phyloP scores from a whole-genome alignment of 1,140 invertebrate species.

The Temnothorax longispinosus region DNA sequence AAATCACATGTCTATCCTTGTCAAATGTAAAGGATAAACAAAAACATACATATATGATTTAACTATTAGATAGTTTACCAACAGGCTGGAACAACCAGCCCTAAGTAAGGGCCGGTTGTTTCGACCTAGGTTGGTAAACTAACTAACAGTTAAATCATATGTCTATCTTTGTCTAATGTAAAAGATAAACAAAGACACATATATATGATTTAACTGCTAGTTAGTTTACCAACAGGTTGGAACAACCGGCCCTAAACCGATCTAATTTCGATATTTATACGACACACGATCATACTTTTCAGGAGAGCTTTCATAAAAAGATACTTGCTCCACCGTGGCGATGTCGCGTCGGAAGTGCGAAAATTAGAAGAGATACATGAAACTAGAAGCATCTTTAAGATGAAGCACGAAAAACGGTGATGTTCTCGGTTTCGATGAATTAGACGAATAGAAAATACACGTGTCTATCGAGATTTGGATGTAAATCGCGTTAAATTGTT shows the following conservation, averaged over 20 bases:
- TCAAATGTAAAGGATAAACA: too few relatives aligned
- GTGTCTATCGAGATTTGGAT: neutral
- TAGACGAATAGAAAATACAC: neutral
- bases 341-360: constrained; percentile 14
- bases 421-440: neutral
- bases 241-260: neutral
- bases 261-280: neutral
- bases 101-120: too few relatives aligned
- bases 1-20: too few relatives aligned
- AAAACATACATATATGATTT: too few relatives aligned
- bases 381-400: neutral
- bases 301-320: constrained; percentile 43
- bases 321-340: constrained; percentile 27
- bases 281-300: neutral
- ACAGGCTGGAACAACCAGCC: too few relatives aligned
- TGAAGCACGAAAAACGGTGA: neutral
- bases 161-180: too few relatives aligned
- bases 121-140: too few relatives aligned
- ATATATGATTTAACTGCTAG: too few relatives aligned
- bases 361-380: constrained; percentile 17
- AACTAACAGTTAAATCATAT: too few relatives aligned
- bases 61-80: too few relatives aligned
- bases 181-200: too few relatives aligned
- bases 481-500: constrained; percentile 15
- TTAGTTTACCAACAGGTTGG: too few relatives aligned